phyloP scores from a whole-genome alignment of 2,888 invertebrate species.

The Drosophila formosana region DNA sequence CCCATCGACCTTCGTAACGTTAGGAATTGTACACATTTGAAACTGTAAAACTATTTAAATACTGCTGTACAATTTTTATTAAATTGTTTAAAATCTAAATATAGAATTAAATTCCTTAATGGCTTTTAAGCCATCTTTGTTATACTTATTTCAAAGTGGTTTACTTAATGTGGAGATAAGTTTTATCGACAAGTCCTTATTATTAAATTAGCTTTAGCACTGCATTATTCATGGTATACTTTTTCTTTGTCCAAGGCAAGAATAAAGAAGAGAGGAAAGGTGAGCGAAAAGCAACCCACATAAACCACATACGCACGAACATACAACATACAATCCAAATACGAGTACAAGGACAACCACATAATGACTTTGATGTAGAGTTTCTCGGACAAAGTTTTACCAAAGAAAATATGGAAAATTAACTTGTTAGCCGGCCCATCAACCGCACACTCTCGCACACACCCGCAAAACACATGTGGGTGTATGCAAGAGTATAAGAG shows the following conservation, averaged over 20 bases:
- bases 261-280: background rate
- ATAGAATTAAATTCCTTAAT: too few relatives aligned
- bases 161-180: background rate
- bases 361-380: constrained; percentile 62
- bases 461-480: constrained; percentile 36
- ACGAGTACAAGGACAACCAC: constrained; percentile 44
- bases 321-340: constrained; percentile 23
- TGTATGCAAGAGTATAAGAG: constrained; percentile 5
- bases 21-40: too few relatives aligned
- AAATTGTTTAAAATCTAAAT: too few relatives aligned
- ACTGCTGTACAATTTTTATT: too few relatives aligned
- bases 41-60: too few relatives aligned
- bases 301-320: constrained; percentile 40
- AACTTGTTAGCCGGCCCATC: constrained; percentile 73
- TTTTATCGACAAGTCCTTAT: background rate
- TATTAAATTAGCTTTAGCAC: background rate
- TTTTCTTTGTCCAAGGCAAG: constrained; percentile 10
- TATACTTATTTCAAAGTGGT: too few relatives aligned
- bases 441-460: constrained; percentile 53
- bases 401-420: constrained; percentile 80
- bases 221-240: constrained; percentile 4
- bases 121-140: too few relatives aligned
- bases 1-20: too few relatives aligned
- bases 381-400: constrained; percentile 62
- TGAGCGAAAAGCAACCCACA: constrained; percentile 5